Conservation (phyloP, 2,113 vertebrate species). For the Chaenogobius annularis region DNA sequence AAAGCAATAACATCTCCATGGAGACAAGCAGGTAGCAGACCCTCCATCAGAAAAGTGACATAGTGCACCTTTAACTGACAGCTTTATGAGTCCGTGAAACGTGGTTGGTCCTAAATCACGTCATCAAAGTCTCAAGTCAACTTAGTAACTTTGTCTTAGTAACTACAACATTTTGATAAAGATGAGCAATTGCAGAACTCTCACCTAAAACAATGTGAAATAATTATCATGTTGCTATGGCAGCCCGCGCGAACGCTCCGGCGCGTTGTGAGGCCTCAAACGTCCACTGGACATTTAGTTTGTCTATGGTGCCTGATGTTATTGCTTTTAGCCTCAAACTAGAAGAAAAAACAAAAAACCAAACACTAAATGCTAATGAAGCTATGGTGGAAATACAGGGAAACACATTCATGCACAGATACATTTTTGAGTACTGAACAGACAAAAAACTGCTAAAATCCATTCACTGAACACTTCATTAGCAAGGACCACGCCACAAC, state of each 20-base stretch:
- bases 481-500: too few relatives aligned
- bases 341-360: conserved; percentile 2
- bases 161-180: not conserved
- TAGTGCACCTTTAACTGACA: not conserved
- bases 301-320: conserved; percentile 37
- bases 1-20: not conserved
- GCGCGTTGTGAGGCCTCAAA: conserved; percentile 29
- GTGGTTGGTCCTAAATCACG: not conserved
- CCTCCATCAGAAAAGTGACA: not conserved
- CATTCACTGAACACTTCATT: not conserved
- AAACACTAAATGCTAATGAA: not conserved
- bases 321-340: conserved; percentile 19
- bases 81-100: not conserved
- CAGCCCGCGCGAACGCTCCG: not conserved
- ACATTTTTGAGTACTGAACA: not conserved
- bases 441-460: not conserved
- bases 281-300: conserved; percentile 9
- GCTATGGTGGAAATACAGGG: conserved; percentile 1
- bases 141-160: conserved; percentile 6
- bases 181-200: not conserved
- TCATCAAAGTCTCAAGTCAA: not conserved
- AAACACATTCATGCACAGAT: not conserved
- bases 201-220: not conserved
- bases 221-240: conserved; percentile 6
- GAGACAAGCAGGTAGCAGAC: not conserved